phyloP scores from a whole-genome alignment of 2,888 invertebrate species.

The Tetranychus truncatus region DNA sequence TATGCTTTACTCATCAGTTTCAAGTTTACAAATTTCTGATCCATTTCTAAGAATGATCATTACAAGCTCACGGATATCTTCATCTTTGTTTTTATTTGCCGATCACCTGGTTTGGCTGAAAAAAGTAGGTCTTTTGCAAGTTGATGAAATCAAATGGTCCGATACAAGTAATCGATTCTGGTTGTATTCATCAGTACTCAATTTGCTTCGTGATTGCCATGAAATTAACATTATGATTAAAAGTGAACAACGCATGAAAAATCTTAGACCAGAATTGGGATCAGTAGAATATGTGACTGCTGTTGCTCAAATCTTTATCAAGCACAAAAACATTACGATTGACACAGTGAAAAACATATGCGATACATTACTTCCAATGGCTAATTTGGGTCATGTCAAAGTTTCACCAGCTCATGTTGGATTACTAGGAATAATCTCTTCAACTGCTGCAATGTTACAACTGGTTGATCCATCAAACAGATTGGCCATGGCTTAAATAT shows the following conservation, averaged over 20 bases:
- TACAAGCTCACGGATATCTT: slow-evolving; percentile 57
- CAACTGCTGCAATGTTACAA: slow-evolving; percentile 52
- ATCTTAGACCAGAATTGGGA: neutral
- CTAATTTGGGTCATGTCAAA: slow-evolving; percentile 55
- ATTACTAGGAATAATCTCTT: slow-evolving; percentile 57
- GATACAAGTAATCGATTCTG: slow-evolving; percentile 47
- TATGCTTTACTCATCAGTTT: slow-evolving; percentile 52
- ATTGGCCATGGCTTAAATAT: neutral
- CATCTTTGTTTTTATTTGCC: slow-evolving; percentile 56
- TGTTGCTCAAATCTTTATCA: slow-evolving; percentile 23
- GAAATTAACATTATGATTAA: slow-evolving; percentile 41
- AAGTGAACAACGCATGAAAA: neutral
- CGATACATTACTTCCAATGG: slow-evolving; percentile 68
- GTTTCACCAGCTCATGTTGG: slow-evolving; percentile 60
- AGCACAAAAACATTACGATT: slow-evolving; percentile 49
- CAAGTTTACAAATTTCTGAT: slow-evolving; percentile 52
- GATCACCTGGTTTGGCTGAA: slow-evolving; percentile 75
- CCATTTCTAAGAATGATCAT: slow-evolving; percentile 48
- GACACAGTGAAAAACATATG: slow-evolving; percentile 69
- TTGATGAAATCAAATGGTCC: slow-evolving; percentile 58
- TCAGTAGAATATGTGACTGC: neutral
- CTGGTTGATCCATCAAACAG: neutral
- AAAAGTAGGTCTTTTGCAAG: slow-evolving; percentile 33
- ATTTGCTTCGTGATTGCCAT: slow-evolving; percentile 61
- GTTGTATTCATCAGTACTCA: slow-evolving; percentile 60